A percentile compares a stretch with the other conserved stretches of the same genome.
Conservation (phyloP, 2,113 vertebrate genomes). For the Malurus cyaneus region DNA sequence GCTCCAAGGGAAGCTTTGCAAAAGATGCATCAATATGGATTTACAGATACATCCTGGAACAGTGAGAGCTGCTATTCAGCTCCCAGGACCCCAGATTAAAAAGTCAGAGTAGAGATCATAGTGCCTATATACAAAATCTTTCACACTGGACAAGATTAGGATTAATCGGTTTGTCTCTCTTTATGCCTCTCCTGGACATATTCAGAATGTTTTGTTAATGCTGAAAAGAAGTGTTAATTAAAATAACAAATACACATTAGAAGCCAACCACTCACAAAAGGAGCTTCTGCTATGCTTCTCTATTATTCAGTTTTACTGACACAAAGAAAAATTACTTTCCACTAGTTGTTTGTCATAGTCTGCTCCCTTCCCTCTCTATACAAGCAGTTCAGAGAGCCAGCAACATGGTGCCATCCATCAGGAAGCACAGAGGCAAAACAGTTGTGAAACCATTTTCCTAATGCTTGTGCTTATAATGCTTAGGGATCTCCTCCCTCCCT, state of each 20-base stretch:
- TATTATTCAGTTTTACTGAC: constrained; percentile 41
- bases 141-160: constrained; percentile 11
- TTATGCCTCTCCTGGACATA: background rate
- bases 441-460: background rate
- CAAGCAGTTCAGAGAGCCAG: constrained; percentile 9
- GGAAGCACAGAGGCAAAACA: background rate
- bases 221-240: background rate
- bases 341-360: constrained; percentile 18
- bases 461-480: background rate
- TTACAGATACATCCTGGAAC: background rate
- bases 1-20: background rate
- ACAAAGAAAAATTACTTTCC: constrained; percentile 52
- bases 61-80: background rate
- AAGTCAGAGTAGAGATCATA: constrained; percentile 11
- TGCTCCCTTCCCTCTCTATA: background rate
- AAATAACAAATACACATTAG: constrained; percentile 41
- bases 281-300: background rate
- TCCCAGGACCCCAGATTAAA: background rate
- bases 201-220: background rate
- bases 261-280: constrained; percentile 28
- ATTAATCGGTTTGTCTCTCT: constrained; percentile 19
- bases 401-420: constrained; percentile 34
- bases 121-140: background rate
- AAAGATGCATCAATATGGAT: background rate
- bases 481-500: background rate